A percentile compares a stretch with the other conserved stretches of the same genome.
Evolutionary conservation across 1,140 invertebrate genomes (phyloP).

Genomic region (Cotesia glomerata): DNA sequence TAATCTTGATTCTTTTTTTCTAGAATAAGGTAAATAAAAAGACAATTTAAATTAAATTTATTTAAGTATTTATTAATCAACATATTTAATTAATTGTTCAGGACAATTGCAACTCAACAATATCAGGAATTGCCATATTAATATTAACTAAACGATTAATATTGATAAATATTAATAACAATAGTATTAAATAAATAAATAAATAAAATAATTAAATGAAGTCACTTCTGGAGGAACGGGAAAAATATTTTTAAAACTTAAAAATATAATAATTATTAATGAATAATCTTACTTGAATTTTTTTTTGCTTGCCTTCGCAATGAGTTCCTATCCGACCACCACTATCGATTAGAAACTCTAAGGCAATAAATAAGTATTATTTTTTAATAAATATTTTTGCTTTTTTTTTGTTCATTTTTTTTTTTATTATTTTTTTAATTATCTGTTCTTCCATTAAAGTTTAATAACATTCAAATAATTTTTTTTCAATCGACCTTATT

Average conservation of each 20-base stretch:
- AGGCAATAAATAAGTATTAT: constrained; percentile 32
- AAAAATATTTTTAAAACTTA: constrained; percentile 51
- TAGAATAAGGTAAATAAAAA: not conserved
- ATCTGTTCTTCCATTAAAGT: too few species aligned
- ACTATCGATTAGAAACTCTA: constrained; percentile 58
- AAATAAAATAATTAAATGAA: constrained; percentile 48
- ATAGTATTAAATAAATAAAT: constrained; percentile 43
- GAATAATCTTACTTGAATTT: constrained; percentile 47
- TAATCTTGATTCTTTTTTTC: too few species aligned
- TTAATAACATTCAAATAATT: too few species aligned
- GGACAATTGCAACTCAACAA: constrained; percentile 52
- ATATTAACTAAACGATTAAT: constrained; percentile 42
- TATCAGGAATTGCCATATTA: constrained; percentile 46
- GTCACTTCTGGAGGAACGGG: constrained; percentile 63
- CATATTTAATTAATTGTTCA: not conserved
- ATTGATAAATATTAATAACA: constrained; percentile 43
- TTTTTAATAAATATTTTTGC: constrained; percentile 25
- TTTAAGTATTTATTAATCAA: not conserved
- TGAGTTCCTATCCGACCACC: constrained; percentile 59
- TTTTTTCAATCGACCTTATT: too few species aligned
- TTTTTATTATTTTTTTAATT: constrained; percentile 29
- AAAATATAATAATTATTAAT: constrained; percentile 49
- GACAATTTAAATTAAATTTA: not conserved
- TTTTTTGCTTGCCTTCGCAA: constrained; percentile 47
- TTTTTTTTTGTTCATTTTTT: constrained; percentile 34